phyloP scores from a whole-genome alignment of 2,888 invertebrate species.

The Scrobipalpa costella region DNA sequence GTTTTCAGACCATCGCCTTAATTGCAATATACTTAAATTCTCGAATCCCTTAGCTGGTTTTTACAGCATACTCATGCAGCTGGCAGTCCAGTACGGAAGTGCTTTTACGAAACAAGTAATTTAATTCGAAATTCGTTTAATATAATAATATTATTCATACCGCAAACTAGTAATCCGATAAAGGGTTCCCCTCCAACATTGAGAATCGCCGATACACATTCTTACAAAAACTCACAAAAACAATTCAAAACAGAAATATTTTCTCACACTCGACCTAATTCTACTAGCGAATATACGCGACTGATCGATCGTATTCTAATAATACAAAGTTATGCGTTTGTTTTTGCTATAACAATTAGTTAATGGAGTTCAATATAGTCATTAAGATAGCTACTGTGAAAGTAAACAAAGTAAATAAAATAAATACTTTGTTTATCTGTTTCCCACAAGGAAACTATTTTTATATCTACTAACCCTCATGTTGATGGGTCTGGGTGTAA shows the following conservation, averaged over 20 bases:
- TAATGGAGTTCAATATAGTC: slow-evolving; percentile 11
- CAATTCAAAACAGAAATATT: not conserved
- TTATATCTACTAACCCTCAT: not conserved
- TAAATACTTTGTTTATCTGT: slow-evolving; percentile 2
- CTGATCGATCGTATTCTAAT: slow-evolving; percentile 2
- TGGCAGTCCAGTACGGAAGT: too few relatives aligned
- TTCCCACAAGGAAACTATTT: not conserved
- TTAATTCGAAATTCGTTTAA: too few relatives aligned
- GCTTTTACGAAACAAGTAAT: not conserved
- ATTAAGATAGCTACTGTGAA: slow-evolving; percentile 4
- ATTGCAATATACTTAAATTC: too few relatives aligned
- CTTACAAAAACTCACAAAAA: not conserved
- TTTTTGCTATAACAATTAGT: slow-evolving; percentile 11
- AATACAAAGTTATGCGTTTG: slow-evolving; percentile 9
- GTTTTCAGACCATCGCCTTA: too few relatives aligned
- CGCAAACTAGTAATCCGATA: not conserved
- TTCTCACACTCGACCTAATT: not conserved
- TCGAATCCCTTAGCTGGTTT: too few relatives aligned
- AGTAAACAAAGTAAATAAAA: slow-evolving; percentile 18
- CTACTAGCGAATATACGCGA: slow-evolving; percentile 1
- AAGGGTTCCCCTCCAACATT: not conserved
- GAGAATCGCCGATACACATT: not conserved
- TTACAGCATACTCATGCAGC: not conserved
- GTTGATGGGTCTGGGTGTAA: too few relatives aligned
- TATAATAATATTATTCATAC: not conserved